Base-by-base conservation (phyloP, 1,140 invertebrate species). In the Contarinia nasturtii region DNA sequence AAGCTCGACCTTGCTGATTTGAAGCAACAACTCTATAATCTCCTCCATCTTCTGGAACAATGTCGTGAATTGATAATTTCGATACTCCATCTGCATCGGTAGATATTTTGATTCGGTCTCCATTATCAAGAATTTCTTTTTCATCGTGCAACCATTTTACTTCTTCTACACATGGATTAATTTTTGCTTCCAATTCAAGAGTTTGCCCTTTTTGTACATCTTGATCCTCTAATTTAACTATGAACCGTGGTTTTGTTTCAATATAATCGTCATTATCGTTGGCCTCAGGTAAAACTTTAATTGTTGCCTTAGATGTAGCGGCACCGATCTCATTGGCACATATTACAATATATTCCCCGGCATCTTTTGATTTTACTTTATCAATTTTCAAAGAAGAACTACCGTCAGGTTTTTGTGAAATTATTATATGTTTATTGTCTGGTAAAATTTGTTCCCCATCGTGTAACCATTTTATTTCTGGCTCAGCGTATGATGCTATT, bases 151-250 rank as follows among this genome's bases (percentile, higher is more conserved):
- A 80, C 81, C 89, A 95, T 33, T 79, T 79, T 34, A 97, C 80
- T 45, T 81, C 78, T 11, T 90, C 86, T 7, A 94, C 94, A 63
- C 82, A 96, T 48, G 93, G 94, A 59, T 86, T 86, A 49, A 94
- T 82, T 59, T 86, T 78, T 17, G 88, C 72, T 56, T 73, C 76
- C 0, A 90, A 65, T 49, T 76, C 78, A 0, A 87, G 60, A 1
- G 74, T 75, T 51, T 85, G 76, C 2, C 76, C 79, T 60, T 87
- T 82, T 45, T 79, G 76, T 4, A 82, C 71, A 48, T 83, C 76
- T 57, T 38, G 75, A 73, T 40, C 72, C 67, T 8, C 80, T 77
- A 20, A 83, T 60, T 46, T 68, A 67, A 27, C 10, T 3, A 10
- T 27, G 27, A 27, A 27, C 3, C 27, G 3, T 27, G 27, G 27